phyloP scores from a whole-genome alignment of 2,113 vertebrate species.

The Proteles cristata region DNA sequence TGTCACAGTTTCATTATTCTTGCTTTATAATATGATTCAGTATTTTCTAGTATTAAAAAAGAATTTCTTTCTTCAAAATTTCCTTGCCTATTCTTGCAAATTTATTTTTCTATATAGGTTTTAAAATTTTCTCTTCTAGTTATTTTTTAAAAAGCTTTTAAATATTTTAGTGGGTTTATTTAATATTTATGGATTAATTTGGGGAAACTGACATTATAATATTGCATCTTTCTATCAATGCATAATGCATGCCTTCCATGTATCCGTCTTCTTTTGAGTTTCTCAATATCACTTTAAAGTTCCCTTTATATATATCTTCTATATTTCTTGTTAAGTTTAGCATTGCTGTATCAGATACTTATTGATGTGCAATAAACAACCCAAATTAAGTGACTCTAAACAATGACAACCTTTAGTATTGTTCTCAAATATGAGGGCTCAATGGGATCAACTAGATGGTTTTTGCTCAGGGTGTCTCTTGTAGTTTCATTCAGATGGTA shows the following conservation, averaged over 20 bases:
- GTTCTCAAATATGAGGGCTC: neutral
- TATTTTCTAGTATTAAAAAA: neutral
- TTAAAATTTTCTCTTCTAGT: neutral
- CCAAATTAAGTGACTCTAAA: neutral
- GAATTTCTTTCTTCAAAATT: neutral
- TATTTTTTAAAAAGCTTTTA: neutral
- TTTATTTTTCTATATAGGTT: neutral
- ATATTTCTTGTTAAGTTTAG: neutral
- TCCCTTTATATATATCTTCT: neutral
- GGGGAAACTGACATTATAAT: neutral
- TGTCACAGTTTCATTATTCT: neutral
- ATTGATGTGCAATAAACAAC: neutral
- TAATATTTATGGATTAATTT: neutral
- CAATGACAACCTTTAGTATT: neutral
- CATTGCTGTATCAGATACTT: neutral
- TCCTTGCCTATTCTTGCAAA: neutral
- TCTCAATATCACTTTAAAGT: neutral
- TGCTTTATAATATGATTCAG: neutral
- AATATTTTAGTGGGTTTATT: neutral
- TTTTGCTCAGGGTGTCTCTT: neutral
- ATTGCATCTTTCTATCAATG: neutral
- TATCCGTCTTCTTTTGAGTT: neutral
- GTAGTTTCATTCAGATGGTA: neutral
- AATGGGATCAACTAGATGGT: neutral
- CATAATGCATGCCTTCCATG: neutral